Conservation (phyloP, 2,113 vertebrate genomes). For the Ictalurus furcatus region DNA sequence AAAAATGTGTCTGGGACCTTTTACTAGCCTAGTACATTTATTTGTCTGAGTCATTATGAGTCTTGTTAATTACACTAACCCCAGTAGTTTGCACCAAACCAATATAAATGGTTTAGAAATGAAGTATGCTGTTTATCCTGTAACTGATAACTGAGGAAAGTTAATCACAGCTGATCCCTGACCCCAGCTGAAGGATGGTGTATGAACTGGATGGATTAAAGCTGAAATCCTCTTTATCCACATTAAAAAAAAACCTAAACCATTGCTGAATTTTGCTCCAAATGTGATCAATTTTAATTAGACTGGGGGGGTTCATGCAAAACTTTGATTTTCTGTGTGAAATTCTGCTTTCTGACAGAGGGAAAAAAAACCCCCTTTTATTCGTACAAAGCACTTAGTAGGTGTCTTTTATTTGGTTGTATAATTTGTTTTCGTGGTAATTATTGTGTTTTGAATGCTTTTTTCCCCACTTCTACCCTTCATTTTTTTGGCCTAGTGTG, state of each 20-base stretch:
- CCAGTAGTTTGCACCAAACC: constrained; percentile 43
- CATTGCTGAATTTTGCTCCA: constrained; percentile 52
- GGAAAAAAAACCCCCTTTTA: background rate
- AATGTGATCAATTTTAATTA: constrained; percentile 24
- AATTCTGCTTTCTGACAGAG: background rate
- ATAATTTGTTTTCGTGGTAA: constrained; percentile 66
- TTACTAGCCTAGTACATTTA: background rate
- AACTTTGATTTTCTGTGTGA: constrained; percentile 67
- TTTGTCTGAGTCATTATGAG: background rate
- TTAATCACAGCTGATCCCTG: constrained; percentile 71
- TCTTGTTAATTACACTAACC: background rate
- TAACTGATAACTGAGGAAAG: constrained; percentile 69
- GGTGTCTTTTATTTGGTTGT: constrained; percentile 65
- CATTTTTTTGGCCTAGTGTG: constrained; percentile 46
- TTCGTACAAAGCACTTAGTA: constrained; percentile 15
- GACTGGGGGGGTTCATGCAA: constrained; percentile 47
- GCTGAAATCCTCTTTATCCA: background rate
- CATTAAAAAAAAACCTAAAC: constrained; percentile 46
- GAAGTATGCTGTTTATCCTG: constrained; percentile 46
- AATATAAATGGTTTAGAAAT: constrained; percentile 40
- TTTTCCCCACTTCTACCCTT: constrained; percentile 59
- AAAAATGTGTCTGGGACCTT: background rate
- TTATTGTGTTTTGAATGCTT: constrained; percentile 63
- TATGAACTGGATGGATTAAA: constrained; percentile 48
- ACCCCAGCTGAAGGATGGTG: constrained; percentile 63